Percentiles rank a stretch among this genome's conserved stretches.
Conservation (phyloP, 2,113 vertebrate species). For the Nipponia nippon region DNA sequence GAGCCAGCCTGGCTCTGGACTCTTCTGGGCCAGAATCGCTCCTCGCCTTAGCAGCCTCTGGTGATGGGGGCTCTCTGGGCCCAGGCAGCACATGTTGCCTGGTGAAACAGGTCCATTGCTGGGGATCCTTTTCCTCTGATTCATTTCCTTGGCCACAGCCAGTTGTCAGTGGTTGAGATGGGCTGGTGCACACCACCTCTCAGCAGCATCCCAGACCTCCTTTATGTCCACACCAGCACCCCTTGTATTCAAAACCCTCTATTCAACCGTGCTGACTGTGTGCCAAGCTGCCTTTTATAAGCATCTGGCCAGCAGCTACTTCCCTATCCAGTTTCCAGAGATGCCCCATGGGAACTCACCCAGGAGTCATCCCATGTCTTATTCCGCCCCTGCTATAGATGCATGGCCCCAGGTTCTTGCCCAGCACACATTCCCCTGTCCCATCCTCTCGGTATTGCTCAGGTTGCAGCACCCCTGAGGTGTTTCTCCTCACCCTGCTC, state of each 20-base stretch:
- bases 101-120: neutral
- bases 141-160: neutral
- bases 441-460: neutral
- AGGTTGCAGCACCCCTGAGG: neutral
- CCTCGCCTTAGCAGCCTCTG: accelerated
- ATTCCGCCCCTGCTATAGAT: neutral
- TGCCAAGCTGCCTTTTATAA: neutral
- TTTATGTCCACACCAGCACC: neutral
- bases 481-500: neutral
- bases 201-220: neutral
- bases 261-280: neutral
- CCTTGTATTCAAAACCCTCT: neutral
- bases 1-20: neutral
- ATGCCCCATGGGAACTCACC: neutral
- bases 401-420: neutral
- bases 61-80: neutral
- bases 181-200: neutral
- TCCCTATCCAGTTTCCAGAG: neutral
- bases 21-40: neutral
- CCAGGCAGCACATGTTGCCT: neutral
- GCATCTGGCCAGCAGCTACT: neutral
- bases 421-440: neutral
- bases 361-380: neutral
- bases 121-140: neutral
- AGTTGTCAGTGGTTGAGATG: neutral